Conservation (phyloP, 2,113 vertebrate genomes). For the Pycnonotus jocosus region DNA sequence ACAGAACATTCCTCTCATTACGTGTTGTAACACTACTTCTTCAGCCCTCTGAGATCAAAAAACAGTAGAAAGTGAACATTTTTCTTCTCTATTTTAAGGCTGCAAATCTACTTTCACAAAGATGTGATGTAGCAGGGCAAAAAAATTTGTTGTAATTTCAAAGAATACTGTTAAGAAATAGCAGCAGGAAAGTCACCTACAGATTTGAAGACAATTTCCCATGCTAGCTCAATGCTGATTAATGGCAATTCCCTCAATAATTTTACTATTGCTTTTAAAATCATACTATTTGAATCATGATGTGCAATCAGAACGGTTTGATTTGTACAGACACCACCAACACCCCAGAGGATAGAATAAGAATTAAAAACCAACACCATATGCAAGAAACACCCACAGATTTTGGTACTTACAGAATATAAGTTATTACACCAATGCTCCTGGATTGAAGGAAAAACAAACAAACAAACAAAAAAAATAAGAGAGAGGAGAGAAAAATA, state of each 20-base stretch:
- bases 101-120: not conserved
- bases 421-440: constrained; percentile 86
- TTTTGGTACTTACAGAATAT: constrained; percentile 83
- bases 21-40: not conserved
- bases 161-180: not conserved
- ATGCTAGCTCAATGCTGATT: not conserved
- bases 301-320: not conserved
- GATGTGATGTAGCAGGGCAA: not conserved
- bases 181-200: not conserved
- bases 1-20: not conserved
- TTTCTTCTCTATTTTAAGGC: not conserved
- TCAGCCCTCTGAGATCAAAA: not conserved
- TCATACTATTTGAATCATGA: not conserved
- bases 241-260: not conserved
- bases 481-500: not conserved
- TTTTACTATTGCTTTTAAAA: not conserved
- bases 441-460: constrained; percentile 50
- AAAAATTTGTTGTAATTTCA: not conserved
- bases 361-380: not conserved
- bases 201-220: not conserved
- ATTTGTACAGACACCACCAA: not conserved
- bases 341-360: not conserved
- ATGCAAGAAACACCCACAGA: not conserved
- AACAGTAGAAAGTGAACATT: not conserved
- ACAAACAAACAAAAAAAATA: not conserved